Percentiles rank a stretch among this genome's conserved stretches.
phyloP scores from a whole-genome alignment of 2,797 vertebrate species.

The Brachymystax lenok region DNA sequence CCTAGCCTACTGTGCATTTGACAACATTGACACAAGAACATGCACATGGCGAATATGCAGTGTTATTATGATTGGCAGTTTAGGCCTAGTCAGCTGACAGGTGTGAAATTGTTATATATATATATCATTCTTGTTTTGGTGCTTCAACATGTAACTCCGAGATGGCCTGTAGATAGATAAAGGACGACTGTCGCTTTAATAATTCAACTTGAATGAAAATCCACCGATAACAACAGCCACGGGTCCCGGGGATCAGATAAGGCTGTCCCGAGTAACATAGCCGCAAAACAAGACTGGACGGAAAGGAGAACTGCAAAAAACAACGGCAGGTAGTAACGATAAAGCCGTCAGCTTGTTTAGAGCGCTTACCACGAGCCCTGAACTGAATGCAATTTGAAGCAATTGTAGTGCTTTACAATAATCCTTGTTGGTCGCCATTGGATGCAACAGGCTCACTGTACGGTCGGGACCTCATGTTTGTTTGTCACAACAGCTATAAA shows the following conservation, averaged over 20 bases:
- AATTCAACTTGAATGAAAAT: slow-evolving; percentile 64
- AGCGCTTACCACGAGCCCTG: slow-evolving; percentile 14
- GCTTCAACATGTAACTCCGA: not conserved
- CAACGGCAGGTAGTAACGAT: slow-evolving; percentile 30
- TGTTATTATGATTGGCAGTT: too few species aligned
- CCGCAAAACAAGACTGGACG: slow-evolving; percentile 17
- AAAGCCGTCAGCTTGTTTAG: slow-evolving; percentile 9
- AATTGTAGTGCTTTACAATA: slow-evolving; percentile 17
- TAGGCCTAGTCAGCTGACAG: too few species aligned
- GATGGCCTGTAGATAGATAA: not conserved
- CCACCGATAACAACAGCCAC: slow-evolving; percentile 40
- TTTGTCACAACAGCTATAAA: slow-evolving; percentile 6
- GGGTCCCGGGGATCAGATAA: slow-evolving; percentile 39
- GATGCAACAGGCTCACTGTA: slow-evolving; percentile 29
- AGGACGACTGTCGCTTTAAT: slow-evolving; percentile 71
- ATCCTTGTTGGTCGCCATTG: slow-evolving; percentile 2
- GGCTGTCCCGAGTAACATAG: slow-evolving; percentile 27
- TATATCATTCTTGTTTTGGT: too few species aligned
- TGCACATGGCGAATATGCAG: too few species aligned
- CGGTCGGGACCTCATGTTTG: slow-evolving; percentile 7
- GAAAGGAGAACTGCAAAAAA: slow-evolving; percentile 24
- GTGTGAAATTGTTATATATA: too few species aligned
- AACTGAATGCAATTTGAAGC: slow-evolving; percentile 27
- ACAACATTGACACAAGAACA: too few species aligned
- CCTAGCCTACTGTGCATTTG: too few species aligned